Conservation (phyloP, 2,113 vertebrate genomes). For the Excalfactoria chinensis region DNA sequence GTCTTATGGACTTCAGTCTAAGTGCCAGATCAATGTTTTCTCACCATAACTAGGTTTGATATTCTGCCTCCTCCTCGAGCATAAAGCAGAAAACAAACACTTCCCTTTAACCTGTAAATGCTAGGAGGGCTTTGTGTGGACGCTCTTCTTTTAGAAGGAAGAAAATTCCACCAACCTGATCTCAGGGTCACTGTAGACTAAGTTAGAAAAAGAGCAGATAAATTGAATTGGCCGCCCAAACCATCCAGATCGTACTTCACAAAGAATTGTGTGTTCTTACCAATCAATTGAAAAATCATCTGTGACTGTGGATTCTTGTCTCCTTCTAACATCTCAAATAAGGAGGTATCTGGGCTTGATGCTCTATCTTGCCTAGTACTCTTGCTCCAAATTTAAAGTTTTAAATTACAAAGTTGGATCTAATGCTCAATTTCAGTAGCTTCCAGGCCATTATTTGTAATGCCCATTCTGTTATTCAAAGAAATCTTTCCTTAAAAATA, state of each 20-base stretch:
- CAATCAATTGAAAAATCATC: neutral
- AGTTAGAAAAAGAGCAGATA: neutral
- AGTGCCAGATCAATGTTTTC: neutral
- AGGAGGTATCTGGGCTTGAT: neutral
- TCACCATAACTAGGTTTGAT: neutral
- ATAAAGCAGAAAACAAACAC: neutral
- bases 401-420: neutral
- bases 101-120: neutral
- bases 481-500: constrained; percentile 7
- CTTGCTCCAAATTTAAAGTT: neutral
- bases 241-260: neutral
- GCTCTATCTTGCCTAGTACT: neutral
- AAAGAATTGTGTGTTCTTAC: neutral
- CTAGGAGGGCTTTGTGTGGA: neutral
- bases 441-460: neutral
- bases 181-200: neutral
- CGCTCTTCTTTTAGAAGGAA: neutral
- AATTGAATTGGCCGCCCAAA: neutral
- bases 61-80: neutral
- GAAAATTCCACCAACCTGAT: neutral
- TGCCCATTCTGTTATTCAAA: neutral
- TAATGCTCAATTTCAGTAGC: neutral
- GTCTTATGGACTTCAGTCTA: neutral
- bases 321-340: neutral
- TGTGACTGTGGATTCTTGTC: neutral